Evolutionary conservation across 2,113 vertebrate species (phyloP).

Genomic region (Hyperopisus bebe): DNA sequence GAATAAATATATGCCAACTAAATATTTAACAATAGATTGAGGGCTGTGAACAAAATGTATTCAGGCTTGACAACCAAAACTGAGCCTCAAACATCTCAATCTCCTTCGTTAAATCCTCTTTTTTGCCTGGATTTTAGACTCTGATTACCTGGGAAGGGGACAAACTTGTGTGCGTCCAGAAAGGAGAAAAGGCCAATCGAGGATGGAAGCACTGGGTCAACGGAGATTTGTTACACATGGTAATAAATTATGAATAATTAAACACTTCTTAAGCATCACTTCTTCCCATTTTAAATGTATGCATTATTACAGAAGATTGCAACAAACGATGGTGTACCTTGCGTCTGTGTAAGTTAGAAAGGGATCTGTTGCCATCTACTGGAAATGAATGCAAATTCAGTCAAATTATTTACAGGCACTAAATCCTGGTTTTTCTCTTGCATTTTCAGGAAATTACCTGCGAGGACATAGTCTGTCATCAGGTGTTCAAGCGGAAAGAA

Average conservation of each 20-base stretch:
- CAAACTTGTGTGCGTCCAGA: slow-evolving; percentile 75
- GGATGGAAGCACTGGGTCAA: slow-evolving; percentile 90
- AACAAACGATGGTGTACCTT: neutral
- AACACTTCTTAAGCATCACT: neutral
- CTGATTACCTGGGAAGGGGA: slow-evolving; percentile 80
- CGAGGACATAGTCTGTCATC: slow-evolving; percentile 72
- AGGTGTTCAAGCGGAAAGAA: slow-evolving; percentile 77
- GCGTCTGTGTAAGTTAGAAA: neutral
- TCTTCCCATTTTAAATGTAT: neutral
- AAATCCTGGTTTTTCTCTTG: neutral
- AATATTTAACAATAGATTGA: neutral
- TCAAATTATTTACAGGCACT: neutral
- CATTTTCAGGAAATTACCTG: slow-evolving; percentile 75
- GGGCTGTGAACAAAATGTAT: neutral
- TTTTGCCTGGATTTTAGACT: slow-evolving; percentile 51
- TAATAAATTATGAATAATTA: slow-evolving; percentile 40
- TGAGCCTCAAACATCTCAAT: neutral
- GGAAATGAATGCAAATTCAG: slow-evolving; percentile 3
- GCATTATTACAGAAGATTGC: neutral
- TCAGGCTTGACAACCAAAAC: neutral
- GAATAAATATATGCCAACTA: neutral
- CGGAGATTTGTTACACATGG: slow-evolving; percentile 73
- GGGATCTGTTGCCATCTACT: slow-evolving; percentile 1
- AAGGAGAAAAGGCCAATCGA: slow-evolving; percentile 81
- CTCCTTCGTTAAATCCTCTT: neutral